Evolutionary conservation across 1,140 invertebrate genomes (phyloP), one percentile per base, ranked within the genome.

Genomic region (Melitaea cinxia): DNA sequence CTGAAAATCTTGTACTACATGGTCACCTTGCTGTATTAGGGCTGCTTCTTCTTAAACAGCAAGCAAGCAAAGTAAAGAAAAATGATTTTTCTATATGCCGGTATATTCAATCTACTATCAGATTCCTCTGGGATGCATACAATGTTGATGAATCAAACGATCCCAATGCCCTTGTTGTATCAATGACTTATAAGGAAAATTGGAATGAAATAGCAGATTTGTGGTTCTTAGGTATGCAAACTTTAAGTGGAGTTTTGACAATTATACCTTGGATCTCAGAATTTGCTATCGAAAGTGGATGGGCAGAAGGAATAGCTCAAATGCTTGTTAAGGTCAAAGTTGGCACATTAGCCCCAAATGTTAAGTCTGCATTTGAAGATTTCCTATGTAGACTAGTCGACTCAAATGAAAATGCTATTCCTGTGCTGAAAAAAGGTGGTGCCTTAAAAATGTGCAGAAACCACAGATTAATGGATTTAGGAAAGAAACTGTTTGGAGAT

Each of bases 221-320:
- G 1, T 98, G 97, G 97, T 98, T 97, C 88, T 90, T 98, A 17
- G 97, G 97, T 10, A 97, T 98, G 96, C 97, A 98, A 88, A 97
- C 96, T 10, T 94, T 98, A 89, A 95, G 95, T 70, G 93, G 94
- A 4, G 94, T 98, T 0, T 85, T 98, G 6, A 92, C 95, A 2
- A 92, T 94, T 47, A 93, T 97, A 49, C 96, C 96, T 1, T 98
- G 97, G 97, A 94, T 98, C 15, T 96, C 96, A 0, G 96, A 97
- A 75, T 98, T 98, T 89, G 94, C 95, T 0, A 94, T 97, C 62
- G 97, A 98, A 73, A 97, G 96, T 79, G 97, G 97, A n/a, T 98
- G 96, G 96, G 94, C 95, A 0, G 94, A 97, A 80, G 96, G 96
- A 10, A 97, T 97, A 62, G 92, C 97, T 23, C 94, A 95, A 68